A percentile compares a stretch with the other conserved stretches of the same genome.
Conservation (phyloP, 2,797 vertebrate genomes). For the Orientallactaga sibirica region DNA sequence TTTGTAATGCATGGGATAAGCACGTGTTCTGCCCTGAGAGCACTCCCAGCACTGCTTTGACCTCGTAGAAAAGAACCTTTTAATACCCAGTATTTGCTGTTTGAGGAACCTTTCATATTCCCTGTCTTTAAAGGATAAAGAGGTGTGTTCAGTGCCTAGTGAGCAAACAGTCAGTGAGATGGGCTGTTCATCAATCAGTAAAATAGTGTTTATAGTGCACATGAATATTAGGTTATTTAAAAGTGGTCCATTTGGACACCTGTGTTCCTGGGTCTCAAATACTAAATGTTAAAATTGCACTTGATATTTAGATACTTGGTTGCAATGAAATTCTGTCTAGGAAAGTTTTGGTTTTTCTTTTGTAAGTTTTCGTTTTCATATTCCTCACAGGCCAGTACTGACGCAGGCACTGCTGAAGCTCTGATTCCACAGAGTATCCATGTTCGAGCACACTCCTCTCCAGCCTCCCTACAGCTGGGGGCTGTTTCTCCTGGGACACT, state of each 20-base stretch:
- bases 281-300: conserved; percentile 45
- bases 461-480: conserved; percentile 95
- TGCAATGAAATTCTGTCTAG: neutral
- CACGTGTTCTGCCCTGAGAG: neutral
- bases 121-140: neutral
- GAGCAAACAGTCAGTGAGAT: conserved; percentile 13
- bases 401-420: conserved; percentile 93
- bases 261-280: neutral
- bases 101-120: neutral
- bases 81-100: neutral
- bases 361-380: conserved; percentile 53
- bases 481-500: conserved; percentile 91
- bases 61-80: conserved; percentile 32
- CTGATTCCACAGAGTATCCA: conserved; percentile 92
- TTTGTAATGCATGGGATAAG: neutral
- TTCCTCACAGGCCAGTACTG: conserved; percentile 93
- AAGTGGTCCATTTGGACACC: conserved; percentile 4
- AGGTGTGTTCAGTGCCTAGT: neutral
- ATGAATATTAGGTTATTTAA: conserved; percentile 12
- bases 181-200: neutral
- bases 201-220: conserved; percentile 8
- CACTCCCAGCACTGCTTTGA: neutral
- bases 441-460: conserved; percentile 95
- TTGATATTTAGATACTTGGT: conserved; percentile 34
- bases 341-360: neutral